A percentile compares a stretch with the other conserved stretches of the same genome.
Evolutionary conservation across 2,797 vertebrate genomes (phyloP).

Genomic region (Trichosurus vulpecula): DNA sequence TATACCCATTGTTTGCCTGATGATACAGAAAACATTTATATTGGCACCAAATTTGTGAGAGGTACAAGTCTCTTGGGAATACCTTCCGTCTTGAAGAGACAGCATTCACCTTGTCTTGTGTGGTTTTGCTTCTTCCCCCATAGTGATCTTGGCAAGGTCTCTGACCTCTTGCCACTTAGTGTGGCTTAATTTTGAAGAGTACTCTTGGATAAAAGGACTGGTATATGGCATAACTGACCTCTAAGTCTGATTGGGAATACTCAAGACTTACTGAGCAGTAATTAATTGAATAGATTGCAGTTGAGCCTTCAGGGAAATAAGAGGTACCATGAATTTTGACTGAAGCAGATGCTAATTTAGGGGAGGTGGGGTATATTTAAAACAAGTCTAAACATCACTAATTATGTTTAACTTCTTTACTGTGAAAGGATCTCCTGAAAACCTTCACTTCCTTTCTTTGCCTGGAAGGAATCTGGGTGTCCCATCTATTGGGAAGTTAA

Average conservation of each 20-base stretch:
- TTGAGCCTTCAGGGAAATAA: not conserved
- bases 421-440: not conserved
- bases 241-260: not conserved
- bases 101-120: not conserved
- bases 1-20: constrained; percentile 50
- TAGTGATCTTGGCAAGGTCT: not conserved
- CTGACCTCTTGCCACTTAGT: not conserved
- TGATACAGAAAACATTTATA: constrained; percentile 56
- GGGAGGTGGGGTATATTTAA: not conserved
- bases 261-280: not conserved
- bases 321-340: not conserved
- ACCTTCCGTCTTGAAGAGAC: not conserved
- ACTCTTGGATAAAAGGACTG: not conserved
- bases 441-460: not conserved
- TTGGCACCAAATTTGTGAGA: not conserved
- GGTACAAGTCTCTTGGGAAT: not conserved
- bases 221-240: not conserved
- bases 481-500: not conserved
- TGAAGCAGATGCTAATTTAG: not conserved
- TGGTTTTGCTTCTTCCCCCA: not conserved
- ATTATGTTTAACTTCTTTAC: not conserved
- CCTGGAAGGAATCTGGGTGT: not conserved
- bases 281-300: not conserved
- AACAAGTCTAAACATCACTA: not conserved
- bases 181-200: too few species aligned